Evolutionary conservation across 2,888 invertebrate genomes (phyloP), one percentile per base, ranked within the genome.

Genomic region (Drosophila ustulata): DNA sequence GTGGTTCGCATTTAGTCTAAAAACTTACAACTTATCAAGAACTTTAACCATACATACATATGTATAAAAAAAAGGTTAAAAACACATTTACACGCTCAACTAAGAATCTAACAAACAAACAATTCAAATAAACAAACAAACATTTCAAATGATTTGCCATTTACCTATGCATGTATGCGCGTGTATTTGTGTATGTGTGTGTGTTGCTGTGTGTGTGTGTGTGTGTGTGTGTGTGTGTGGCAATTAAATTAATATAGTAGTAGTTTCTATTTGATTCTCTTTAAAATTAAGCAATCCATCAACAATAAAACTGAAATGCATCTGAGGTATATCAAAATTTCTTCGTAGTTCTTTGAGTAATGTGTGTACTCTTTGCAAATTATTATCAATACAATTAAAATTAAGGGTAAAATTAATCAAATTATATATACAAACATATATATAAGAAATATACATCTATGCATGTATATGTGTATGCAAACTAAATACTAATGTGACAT

Each of bases 281-380:
- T 66, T 85, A 86, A 82, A 88, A 78, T 88, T 89, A 86, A 80
- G 85, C 89, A 91, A 82, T 90, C 80, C 74, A 75, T 82, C 81
- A 87, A 90, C 81, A 86, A 89, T 91, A 89, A 90, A 92, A 92
- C 91, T 91, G 92, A 91, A 91, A 92, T 91, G 92, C 92, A 90
- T 91, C 87, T 91, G 92, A 92, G 92, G 92, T 91, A 92, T 91
- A 91, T 91, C 88, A 91, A 91, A 92, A 90, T 92, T 92, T 90
- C 91, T 90, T 90, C 90, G 81, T 91, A 89, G 91, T 91, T 90
- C 82, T 74, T 80, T 89, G 81, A 87, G 85, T 81, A 80, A 71
- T 64, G 47, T 57, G 39, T 37, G 37, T 78, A 71, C 85, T 77
- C 83, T 69, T 66, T 64, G 86, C 88, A 71, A 89, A 87, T 81